phyloP scores from a whole-genome alignment of 2,797 vertebrate species.

The Cirrhinus mrigala region DNA sequence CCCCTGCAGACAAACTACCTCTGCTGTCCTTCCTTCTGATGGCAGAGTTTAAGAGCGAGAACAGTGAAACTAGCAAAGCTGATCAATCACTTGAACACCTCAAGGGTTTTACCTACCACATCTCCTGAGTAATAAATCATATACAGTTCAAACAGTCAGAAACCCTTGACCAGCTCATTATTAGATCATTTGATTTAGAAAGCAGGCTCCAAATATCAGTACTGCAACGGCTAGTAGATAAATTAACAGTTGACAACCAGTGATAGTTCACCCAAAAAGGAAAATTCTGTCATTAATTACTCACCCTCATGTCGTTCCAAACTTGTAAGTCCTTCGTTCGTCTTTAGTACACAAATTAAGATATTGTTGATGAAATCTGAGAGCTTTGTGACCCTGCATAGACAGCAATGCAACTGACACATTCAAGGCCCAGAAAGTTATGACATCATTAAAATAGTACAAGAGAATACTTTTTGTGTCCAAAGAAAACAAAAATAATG shows the following conservation, averaged over 20 bases:
- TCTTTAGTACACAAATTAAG: not conserved
- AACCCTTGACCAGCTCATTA: not conserved
- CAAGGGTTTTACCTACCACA: conserved; percentile 19
- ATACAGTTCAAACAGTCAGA: not conserved
- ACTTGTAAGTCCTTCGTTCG: not conserved
- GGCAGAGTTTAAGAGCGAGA: not conserved
- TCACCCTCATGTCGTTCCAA: not conserved
- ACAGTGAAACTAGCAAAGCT: conserved; percentile 15
- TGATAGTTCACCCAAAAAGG: not conserved
- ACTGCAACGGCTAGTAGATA: not conserved
- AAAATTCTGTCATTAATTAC: not conserved
- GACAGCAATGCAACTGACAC: too few relatives aligned
- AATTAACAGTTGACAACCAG: not conserved
- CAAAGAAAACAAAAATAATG: too few relatives aligned
- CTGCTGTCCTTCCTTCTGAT: not conserved
- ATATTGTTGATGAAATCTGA: not conserved
- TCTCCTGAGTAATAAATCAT: conserved; percentile 9
- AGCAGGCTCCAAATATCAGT: not conserved
- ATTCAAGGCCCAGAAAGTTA: too few relatives aligned
- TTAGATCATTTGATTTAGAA: not conserved
- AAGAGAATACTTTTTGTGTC: too few relatives aligned
- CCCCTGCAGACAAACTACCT: conserved; percentile 50
- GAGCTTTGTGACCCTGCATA: too few relatives aligned
- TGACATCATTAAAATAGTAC: too few relatives aligned
- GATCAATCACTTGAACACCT: conserved; percentile 21